phyloP scores from a whole-genome alignment of 2,797 vertebrate species.

The Salmo trutta region DNA sequence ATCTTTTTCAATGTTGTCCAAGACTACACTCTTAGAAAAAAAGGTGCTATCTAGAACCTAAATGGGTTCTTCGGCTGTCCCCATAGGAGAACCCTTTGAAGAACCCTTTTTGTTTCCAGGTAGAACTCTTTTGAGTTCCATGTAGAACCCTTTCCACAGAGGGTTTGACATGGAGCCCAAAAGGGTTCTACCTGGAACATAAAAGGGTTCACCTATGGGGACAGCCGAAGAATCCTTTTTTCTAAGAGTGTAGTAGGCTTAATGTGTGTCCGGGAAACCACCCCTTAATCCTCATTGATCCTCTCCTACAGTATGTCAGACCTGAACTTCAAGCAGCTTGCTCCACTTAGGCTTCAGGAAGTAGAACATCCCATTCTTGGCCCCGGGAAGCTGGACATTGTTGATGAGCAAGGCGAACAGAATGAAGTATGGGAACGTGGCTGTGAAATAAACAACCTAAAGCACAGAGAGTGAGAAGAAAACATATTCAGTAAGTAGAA shows the following conservation, averaged over 20 bases:
- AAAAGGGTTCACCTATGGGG: too few species aligned
- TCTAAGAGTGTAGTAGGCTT: not conserved
- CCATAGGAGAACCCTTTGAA: too few species aligned
- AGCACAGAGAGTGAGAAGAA: constrained; percentile 23
- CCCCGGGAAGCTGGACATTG: constrained; percentile 78
- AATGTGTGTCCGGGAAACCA: not conserved
- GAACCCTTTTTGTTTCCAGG: too few species aligned
- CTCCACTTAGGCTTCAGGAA: constrained; percentile 76
- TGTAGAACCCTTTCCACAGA: too few species aligned
- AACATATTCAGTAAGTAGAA: not conserved
- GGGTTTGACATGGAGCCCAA: too few species aligned
- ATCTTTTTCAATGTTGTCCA: not conserved
- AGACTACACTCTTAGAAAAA: not conserved
- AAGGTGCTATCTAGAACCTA: too few species aligned
- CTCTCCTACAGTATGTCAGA: constrained; percentile 37
- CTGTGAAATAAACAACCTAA: constrained; percentile 79
- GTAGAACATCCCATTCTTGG: constrained; percentile 72
- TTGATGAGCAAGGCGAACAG: constrained; percentile 77
- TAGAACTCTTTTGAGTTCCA: too few species aligned
- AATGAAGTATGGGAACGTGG: constrained; percentile 75
- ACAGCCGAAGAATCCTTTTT: too few species aligned
- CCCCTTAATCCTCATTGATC: not conserved
- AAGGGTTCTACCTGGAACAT: too few species aligned
- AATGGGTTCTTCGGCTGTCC: too few species aligned
- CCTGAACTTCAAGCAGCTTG: constrained; percentile 76